A percentile compares a stretch with the other conserved stretches of the same genome.
phyloP scores from a whole-genome alignment of 2,113 vertebrate species.

The Chaenogobius annularis region DNA sequence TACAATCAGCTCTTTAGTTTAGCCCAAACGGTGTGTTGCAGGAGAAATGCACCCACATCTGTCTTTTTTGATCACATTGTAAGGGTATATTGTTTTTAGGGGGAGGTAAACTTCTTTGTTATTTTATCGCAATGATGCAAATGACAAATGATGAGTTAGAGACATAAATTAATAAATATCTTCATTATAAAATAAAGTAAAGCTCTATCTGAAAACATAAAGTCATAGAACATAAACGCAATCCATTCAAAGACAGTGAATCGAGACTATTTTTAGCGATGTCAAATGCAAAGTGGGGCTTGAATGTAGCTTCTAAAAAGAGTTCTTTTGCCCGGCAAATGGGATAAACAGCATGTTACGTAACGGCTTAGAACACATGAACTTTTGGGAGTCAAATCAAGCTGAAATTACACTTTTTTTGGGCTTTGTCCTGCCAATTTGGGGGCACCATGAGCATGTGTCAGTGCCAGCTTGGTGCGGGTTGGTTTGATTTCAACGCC shows the following conservation, averaged over 20 bases:
- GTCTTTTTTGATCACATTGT: too few species aligned
- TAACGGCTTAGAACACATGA: constrained; percentile 19
- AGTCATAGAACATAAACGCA: too few species aligned
- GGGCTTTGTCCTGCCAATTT: constrained; percentile 1
- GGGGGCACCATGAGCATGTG: constrained; percentile 24
- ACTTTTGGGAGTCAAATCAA: constrained; percentile 20
- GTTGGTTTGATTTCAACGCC: constrained; percentile 54
- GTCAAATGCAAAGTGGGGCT: constrained; percentile 24
- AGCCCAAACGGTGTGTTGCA: too few species aligned
- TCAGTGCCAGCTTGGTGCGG: constrained; percentile 51
- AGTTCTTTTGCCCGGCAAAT: constrained; percentile 8
- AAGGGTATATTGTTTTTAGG: too few species aligned
- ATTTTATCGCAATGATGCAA: too few species aligned
- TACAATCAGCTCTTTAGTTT: too few species aligned
- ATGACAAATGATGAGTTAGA: too few species aligned
- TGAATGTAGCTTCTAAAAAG: constrained; percentile 27
- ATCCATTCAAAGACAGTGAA: not conserved
- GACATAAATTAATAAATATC: too few species aligned
- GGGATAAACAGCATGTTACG: constrained; percentile 22
- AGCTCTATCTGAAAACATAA: too few species aligned
- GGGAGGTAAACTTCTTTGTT: too few species aligned
- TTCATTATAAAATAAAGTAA: too few species aligned
- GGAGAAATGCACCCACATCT: too few species aligned
- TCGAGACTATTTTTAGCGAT: constrained; percentile 3
- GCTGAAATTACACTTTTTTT: constrained; percentile 5